Percentiles rank a stretch among this genome's conserved stretches.
These are phyloP conservation scores for Artibeus jamaicensis DNA, from an alignment of 2,797 vertebrate genomes.

Conservation along the genomic window DNA sequence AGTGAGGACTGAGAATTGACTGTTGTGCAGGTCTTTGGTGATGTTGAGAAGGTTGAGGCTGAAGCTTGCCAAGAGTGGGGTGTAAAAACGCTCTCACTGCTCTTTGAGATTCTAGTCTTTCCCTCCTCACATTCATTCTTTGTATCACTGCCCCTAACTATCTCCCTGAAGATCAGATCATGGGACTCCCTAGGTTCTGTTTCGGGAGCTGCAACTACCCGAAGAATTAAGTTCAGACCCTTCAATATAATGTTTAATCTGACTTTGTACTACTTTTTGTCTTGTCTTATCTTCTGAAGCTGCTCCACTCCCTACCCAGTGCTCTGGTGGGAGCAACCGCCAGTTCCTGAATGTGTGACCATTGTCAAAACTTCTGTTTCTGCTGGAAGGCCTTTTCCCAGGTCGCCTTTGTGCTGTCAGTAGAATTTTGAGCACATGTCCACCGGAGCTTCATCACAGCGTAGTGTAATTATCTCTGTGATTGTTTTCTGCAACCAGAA, in stretches of 20 bases:
- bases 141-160: background rate
- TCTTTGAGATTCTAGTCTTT: background rate
- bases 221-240: background rate
- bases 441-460: background rate
- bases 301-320: background rate
- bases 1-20: background rate
- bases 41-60: background rate
- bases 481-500: background rate
- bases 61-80: background rate
- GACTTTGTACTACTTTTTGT: background rate
- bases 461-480: background rate
- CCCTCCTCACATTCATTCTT: background rate
- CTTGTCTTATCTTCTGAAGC: background rate
- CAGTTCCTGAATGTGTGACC: background rate
- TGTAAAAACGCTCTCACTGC: background rate
- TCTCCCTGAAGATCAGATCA: background rate
- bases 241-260: background rate
- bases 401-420: background rate
- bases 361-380: background rate
- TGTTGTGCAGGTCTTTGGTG: background rate
- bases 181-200: background rate
- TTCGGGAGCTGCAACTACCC: background rate
- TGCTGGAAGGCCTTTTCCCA: background rate
- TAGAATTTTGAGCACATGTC: background rate
- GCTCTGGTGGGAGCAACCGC: background rate